Conservation (phyloP, 2,797 vertebrate genomes). For the Scyliorhinus canicula region DNA sequence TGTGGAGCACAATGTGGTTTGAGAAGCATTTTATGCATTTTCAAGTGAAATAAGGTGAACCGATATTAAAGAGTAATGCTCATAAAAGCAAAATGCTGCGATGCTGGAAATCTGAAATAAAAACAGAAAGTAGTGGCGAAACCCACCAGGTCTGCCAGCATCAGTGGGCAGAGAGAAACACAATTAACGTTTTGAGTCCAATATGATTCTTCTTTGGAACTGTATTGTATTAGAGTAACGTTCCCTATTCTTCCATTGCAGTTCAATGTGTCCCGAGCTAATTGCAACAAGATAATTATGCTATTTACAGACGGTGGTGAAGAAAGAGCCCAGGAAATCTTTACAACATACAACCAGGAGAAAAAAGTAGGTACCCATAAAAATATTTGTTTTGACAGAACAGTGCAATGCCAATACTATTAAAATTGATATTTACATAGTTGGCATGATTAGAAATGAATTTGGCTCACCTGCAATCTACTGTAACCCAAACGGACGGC, state of each 20-base stretch:
- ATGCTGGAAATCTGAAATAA: too few species aligned
- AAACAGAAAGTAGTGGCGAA: too few species aligned
- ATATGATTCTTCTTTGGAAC: too few species aligned
- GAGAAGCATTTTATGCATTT: not conserved
- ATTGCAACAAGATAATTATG: conserved; percentile 99
- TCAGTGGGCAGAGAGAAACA: too few species aligned
- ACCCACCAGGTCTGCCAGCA: too few species aligned
- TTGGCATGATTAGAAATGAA: not conserved
- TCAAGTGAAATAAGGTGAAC: not conserved
- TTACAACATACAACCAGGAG: conserved; percentile 82
- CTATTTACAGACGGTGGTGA: conserved; percentile 96
- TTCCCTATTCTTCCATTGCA: conserved; percentile 48
- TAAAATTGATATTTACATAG: not conserved
- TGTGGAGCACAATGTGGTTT: not conserved
- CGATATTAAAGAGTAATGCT: not conserved
- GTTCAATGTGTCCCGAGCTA: conserved; percentile 86
- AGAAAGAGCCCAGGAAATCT: conserved; percentile 87
- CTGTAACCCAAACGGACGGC: not conserved
- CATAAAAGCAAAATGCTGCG: too few species aligned
- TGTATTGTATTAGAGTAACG: too few species aligned
- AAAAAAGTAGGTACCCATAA: conserved; percentile 70
- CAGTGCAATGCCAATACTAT: not conserved
- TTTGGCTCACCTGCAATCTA: not conserved
- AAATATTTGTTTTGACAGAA: not conserved
- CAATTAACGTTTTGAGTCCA: too few species aligned